phyloP scores from a whole-genome alignment of 2,888 invertebrate species.

The Busseola fusca region DNA sequence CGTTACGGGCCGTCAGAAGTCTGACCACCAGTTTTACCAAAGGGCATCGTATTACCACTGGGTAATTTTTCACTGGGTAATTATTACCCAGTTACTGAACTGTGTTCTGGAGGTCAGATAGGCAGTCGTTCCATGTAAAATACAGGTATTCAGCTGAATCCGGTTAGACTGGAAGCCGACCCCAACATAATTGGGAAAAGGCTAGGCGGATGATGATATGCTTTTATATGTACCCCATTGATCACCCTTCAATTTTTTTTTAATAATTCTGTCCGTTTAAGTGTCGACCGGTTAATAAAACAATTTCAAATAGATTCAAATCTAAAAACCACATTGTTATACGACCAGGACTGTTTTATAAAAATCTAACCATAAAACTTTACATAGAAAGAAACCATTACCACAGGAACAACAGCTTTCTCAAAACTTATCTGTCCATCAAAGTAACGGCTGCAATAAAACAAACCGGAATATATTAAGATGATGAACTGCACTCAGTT shows the following conservation, averaged over 20 bases:
- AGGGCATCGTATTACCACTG: too few relatives aligned
- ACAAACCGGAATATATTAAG: slow-evolving; percentile 70
- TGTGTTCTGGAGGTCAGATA: too few relatives aligned
- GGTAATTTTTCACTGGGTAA: too few relatives aligned
- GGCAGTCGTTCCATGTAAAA: too few relatives aligned
- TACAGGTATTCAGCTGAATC: too few relatives aligned
- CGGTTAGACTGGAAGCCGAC: too few relatives aligned
- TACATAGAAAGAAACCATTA: slow-evolving; percentile 50
- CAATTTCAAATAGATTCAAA: neutral
- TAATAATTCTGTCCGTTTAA: neutral
- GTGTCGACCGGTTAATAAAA: too few relatives aligned
- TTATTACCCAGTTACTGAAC: too few relatives aligned
- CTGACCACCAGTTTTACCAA: too few relatives aligned
- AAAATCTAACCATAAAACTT: slow-evolving; percentile 18
- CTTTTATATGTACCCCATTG: neutral
- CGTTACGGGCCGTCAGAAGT: too few relatives aligned
- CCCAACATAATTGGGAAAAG: too few relatives aligned
- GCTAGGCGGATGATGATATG: too few relatives aligned
- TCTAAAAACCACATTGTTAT: neutral
- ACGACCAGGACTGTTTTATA: neutral
- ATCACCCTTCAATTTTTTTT: neutral
- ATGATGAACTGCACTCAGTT: slow-evolving; percentile 68
- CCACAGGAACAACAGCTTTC: slow-evolving; percentile 56
- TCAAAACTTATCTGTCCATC: slow-evolving; percentile 68
- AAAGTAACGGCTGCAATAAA: slow-evolving; percentile 68